phyloP scores from a whole-genome alignment of 2,888 invertebrate genomes.

The Physocephala rufipes region DNA sequence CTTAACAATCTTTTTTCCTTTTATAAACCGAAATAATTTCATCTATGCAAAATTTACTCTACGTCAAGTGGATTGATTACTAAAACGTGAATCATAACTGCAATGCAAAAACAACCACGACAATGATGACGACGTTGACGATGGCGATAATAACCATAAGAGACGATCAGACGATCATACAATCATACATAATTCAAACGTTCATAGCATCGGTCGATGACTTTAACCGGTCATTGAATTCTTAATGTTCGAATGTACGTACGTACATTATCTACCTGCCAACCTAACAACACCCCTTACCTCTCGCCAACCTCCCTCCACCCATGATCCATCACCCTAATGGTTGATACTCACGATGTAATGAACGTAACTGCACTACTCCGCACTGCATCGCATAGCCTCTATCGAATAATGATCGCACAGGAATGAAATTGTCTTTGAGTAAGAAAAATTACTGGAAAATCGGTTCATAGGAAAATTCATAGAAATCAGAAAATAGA shows the following conservation, averaged over 20 bases:
- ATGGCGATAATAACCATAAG: slow-evolving; percentile 3
- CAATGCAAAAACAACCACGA: background rate
- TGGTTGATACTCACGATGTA: no score
- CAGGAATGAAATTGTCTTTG: no score
- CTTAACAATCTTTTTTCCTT: no score
- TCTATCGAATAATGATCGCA: no score
- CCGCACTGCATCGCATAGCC: background rate
- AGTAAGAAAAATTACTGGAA: background rate
- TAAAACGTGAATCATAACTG: background rate
- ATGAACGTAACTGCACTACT: background rate
- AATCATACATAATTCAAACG: slow-evolving; percentile 23
- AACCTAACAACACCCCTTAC: no score
- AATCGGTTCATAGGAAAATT: slow-evolving; percentile 6
- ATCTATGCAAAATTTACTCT: no score
- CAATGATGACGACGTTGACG: background rate
- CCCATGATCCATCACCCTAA: no score
- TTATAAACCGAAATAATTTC: no score
- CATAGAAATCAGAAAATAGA: background rate
- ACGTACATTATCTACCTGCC: slow-evolving; percentile 47
- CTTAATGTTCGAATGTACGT: slow-evolving; percentile 47
- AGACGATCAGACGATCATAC: background rate
- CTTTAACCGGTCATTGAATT: slow-evolving; percentile 60
- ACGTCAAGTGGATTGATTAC: background rate
- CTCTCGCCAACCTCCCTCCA: no score
- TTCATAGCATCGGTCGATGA: slow-evolving; percentile 52